These are phyloP conservation scores for Stomatorhinus ivindoensis DNA, from an alignment of 2,113 vertebrate genomes.

Conservation along the genomic window DNA sequence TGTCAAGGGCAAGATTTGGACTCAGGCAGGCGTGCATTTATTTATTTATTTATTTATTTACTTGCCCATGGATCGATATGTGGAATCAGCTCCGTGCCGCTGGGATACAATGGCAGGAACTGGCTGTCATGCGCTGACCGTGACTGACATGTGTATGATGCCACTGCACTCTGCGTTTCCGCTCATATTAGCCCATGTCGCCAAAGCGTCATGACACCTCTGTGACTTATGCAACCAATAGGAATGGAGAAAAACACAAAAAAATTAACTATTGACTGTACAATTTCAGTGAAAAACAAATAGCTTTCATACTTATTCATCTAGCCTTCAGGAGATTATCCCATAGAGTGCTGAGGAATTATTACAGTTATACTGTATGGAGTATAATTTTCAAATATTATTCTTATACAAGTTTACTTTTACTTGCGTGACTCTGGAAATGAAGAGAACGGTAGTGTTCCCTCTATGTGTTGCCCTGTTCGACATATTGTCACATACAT, in stretches of 20 bases:
- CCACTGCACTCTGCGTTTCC: slow-evolving; percentile 4
- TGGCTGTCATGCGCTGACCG: slow-evolving; percentile 15
- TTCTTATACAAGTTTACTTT: background rate
- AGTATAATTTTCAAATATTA: background rate
- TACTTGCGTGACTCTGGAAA: background rate
- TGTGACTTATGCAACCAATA: background rate
- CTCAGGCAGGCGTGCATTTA: slow-evolving; percentile 47
- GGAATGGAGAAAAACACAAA: background rate
- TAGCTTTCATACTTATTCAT: background rate
- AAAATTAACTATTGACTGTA: background rate
- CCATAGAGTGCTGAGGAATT: background rate
- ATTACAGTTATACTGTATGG: background rate
- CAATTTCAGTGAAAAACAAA: background rate
- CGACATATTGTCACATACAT: slow-evolving; percentile 14
- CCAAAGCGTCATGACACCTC: slow-evolving; percentile 12
- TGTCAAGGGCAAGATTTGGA: slow-evolving; percentile 59
- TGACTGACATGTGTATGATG: slow-evolving; percentile 39
- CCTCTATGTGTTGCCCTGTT: slow-evolving; percentile 26
- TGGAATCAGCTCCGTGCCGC: slow-evolving; percentile 44
- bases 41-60: slow-evolving; percentile 64
- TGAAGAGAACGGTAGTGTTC: background rate
- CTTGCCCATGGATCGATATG: slow-evolving; percentile 57
- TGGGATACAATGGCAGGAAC: slow-evolving; percentile 25
- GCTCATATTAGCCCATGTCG: slow-evolving; percentile 22
- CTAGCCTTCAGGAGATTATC: background rate